Conservation (phyloP, 2,113 vertebrate genomes). For the Neodon shergylaensis region DNA sequence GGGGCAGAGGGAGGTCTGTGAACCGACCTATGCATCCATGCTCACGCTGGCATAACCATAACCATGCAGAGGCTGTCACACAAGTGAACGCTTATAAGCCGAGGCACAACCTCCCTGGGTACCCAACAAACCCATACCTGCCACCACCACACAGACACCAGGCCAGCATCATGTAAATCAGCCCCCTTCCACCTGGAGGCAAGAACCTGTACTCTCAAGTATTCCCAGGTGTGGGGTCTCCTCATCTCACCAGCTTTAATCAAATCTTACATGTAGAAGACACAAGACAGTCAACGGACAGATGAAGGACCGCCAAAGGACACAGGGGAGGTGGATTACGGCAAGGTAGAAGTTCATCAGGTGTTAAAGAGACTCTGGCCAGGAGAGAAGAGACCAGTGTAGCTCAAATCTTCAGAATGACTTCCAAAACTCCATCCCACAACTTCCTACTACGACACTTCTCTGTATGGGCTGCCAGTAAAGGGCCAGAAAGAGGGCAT, state of each 20-base stretch:
- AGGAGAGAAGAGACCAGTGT: background rate
- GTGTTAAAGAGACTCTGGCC: background rate
- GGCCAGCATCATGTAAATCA: background rate
- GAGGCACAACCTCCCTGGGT: background rate
- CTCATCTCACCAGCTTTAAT: background rate
- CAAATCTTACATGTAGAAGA: background rate
- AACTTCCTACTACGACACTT: background rate
- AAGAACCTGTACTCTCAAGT: background rate
- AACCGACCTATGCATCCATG: background rate
- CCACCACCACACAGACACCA: background rate
- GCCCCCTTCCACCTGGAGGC: background rate
- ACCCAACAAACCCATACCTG: background rate
- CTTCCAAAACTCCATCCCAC: background rate
- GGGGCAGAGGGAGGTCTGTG: background rate
- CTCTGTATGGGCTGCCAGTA: background rate
- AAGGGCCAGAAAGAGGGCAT: background rate
- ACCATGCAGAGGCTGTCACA: background rate
- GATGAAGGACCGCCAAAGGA: background rate
- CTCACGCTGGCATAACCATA: background rate
- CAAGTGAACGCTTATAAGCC: too few species aligned
- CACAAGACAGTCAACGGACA: background rate
- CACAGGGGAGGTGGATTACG: background rate
- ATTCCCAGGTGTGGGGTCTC: background rate
- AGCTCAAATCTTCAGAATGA: background rate
- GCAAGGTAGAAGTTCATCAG: background rate